Evolutionary conservation across 2,888 invertebrate species (phyloP).

Genomic region (Falcaria lacertinaria): DNA sequence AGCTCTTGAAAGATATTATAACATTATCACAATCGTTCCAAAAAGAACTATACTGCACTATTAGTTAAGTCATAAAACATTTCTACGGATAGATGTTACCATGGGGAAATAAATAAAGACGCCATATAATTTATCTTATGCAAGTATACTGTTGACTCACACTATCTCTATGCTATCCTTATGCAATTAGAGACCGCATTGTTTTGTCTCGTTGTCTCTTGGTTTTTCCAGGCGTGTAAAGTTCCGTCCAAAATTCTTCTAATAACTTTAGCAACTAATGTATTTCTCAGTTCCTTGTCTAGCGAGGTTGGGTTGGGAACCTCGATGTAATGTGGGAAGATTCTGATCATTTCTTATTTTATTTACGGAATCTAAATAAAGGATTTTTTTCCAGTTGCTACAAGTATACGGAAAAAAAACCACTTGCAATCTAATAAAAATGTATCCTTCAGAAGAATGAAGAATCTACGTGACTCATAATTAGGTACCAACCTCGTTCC

Average conservation of each 20-base stretch:
- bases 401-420: no score
- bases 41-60: no score
- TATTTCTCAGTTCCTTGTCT: background rate
- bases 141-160: background rate
- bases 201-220: background rate
- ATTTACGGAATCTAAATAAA: no score
- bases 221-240: background rate
- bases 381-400: no score
- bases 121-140: no score
- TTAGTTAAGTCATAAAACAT: background rate
- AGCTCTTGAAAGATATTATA: no score
- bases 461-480: slow-evolving; percentile 5
- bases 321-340: background rate
- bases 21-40: no score
- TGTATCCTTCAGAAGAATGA: background rate
- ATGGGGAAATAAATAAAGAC: no score
- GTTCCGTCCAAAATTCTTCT: background rate
- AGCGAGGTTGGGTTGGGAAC: background rate
- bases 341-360: no score
- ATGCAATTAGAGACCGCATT: slow-evolving; percentile 1
- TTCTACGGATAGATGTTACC: background rate
- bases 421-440: background rate
- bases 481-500: slow-evolving; percentile 30
- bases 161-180: slow-evolving; percentile 1
- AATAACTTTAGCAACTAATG: background rate